These are phyloP conservation scores for Ifrita kowaldi DNA, from an alignment of 2,113 vertebrate genomes.

Conservation along the genomic window DNA sequence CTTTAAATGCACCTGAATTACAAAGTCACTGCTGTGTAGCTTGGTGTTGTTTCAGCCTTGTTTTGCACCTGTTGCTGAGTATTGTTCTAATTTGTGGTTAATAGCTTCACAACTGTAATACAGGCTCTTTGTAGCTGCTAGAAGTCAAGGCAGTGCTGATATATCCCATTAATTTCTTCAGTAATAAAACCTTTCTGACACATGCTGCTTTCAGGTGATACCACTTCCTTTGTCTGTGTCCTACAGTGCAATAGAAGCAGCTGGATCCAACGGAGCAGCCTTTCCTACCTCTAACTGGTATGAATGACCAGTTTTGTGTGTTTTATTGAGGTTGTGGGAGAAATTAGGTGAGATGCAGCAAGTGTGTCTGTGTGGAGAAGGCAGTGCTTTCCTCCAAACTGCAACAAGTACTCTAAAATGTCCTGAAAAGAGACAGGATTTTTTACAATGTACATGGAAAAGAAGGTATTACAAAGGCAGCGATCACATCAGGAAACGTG, in stretches of 20 bases:
- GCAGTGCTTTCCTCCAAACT: neutral
- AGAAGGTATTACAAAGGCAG: neutral
- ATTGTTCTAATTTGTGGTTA: neutral
- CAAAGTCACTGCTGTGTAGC: accelerated
- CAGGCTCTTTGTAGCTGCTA: neutral
- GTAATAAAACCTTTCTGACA: neutral
- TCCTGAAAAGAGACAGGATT: neutral
- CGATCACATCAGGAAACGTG: accelerated
- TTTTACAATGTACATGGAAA: neutral
- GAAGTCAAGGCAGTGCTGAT: neutral
- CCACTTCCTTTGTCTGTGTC: neutral
- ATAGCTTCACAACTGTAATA: neutral
- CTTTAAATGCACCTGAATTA: neutral
- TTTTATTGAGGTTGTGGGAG: neutral
- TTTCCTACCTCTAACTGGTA: neutral
- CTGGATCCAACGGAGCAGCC: neutral
- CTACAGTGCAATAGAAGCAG: neutral
- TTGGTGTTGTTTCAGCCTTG: neutral
- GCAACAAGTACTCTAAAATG: neutral
- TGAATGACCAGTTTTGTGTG: neutral
- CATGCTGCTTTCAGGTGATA: neutral
- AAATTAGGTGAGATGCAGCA: neutral
- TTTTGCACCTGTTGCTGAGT: neutral
- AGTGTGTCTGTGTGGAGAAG: neutral
- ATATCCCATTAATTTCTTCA: neutral